Percentiles rank a stretch among this genome's conserved stretches.
Evolutionary conservation across 1,140 invertebrate genomes (phyloP).

Genomic region (Chionoecetes opilio): DNA sequence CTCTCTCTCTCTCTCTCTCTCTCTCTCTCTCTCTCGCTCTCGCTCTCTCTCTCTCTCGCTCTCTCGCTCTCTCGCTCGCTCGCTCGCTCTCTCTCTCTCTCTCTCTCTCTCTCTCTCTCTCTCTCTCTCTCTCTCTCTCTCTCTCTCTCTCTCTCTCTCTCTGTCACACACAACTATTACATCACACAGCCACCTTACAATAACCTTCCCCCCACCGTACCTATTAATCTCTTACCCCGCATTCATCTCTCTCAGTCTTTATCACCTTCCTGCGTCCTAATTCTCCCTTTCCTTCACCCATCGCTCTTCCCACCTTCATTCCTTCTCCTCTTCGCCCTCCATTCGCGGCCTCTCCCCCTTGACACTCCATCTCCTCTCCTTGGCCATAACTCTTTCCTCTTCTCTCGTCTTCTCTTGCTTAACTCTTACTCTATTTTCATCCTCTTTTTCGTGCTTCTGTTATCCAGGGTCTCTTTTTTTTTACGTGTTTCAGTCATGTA

Average conservation of each 20-base stretch:
- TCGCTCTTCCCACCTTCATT: constrained; percentile 54
- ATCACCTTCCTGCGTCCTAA: constrained; percentile 52
- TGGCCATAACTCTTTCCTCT: constrained; percentile 10
- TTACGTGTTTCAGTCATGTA: not conserved
- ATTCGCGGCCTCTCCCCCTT: constrained; percentile 24
- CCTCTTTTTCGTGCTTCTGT: not conserved
- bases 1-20: too few relatives aligned
- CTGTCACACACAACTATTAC: constrained; percentile 16
- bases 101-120: constrained; percentile 15
- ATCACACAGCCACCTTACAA: not conserved
- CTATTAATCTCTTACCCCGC: constrained; percentile 64
- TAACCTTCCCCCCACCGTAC: constrained; percentile 36
- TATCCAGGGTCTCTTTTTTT: not conserved
- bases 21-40: too few relatives aligned
- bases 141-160: constrained; percentile 27
- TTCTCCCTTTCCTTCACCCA: constrained; percentile 59
- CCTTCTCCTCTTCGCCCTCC: constrained; percentile 50
- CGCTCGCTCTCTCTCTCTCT: not conserved
- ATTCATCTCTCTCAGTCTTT: constrained; percentile 56
- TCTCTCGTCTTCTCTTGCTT: constrained; percentile 37
- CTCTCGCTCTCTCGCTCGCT: too few relatives aligned
- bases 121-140: constrained; percentile 22
- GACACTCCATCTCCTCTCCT: constrained; percentile 39
- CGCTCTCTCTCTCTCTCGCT: too few relatives aligned
- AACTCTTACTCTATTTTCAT: not conserved